Evolutionary conservation across 1,140 invertebrate genomes (phyloP), one percentile per base, ranked within the genome.

Genomic region (Lineus longissimus): DNA sequence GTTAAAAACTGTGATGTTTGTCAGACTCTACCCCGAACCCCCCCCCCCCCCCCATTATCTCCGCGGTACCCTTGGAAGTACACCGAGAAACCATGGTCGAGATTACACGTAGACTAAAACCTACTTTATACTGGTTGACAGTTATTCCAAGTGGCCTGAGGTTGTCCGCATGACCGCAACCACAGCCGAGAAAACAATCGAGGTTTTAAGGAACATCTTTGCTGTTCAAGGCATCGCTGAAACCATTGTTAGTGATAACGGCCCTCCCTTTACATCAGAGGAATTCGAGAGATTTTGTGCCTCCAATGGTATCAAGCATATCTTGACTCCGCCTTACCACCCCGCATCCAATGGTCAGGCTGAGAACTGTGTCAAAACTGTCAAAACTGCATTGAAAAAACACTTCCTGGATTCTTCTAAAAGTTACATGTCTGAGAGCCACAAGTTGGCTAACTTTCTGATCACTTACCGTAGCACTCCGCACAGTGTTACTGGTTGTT

Each of bases 31-130:
- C 43, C 59, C 15, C 69, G 25, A 66, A 70, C 55, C 19, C 74
- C 66, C 9, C 27, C 27, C 59, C 63, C 55, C 19, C 74, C 66
- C 9, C 27, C 27, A 62, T 62, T 59, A 63, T 69, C 57, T 23
- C 62, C 66, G 31, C 19, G 71, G 25, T 41, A 67, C 27, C 64
- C 66, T 1, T 84, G 82, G 83, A 59, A 67, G 9, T 66, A 64
- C 59, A 70, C 81, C 17, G 67, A 66, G 19, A 70, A 60, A 54
- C 81, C 79, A 1, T 85, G 82, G 79, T 66, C 77, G n/a, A 65
- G 83, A 55, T 43, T 85, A 0, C 84, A 86, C 64, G 71, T 82
- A 0, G 85, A 85, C 67, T 85, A 69, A 74, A 55, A 76, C 67
- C 62, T 84, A 79, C 63, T 62, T 84, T 15, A 71, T 85, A 22